A percentile compares a stretch with the other conserved stretches of the same genome.
Evolutionary conservation across 2,888 invertebrate species (phyloP).

Genomic region (Brachycybe producta): DNA sequence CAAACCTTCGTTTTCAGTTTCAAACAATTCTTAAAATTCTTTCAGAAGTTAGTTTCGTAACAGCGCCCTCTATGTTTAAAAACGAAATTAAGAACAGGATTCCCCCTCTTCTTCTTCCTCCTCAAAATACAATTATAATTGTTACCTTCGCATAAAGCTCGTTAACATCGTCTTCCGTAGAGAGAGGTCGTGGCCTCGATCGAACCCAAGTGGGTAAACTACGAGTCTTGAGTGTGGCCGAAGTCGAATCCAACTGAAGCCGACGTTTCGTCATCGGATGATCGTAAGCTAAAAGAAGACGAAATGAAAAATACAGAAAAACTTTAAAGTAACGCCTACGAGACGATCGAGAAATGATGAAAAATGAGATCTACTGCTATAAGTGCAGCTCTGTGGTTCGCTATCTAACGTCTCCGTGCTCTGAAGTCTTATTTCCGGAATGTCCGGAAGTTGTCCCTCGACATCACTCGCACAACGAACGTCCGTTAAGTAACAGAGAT

Average conservation of each 20-base stretch:
- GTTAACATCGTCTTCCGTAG: conserved; percentile 26
- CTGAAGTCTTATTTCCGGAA: conserved; percentile 18
- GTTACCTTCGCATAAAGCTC: conserved; percentile 27
- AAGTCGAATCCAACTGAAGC: conserved; percentile 6
- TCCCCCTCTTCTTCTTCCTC: too few relatives aligned
- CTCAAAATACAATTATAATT: too few relatives aligned
- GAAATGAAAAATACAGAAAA: too few relatives aligned
- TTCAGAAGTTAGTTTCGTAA: too few relatives aligned
- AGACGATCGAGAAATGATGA: not conserved
- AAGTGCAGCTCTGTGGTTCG: conserved; percentile 10
- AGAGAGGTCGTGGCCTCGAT: conserved; percentile 41
- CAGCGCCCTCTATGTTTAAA: too few relatives aligned
- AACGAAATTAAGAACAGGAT: too few relatives aligned
- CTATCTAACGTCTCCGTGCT: conserved; percentile 19
- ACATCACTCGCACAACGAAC: not conserved
- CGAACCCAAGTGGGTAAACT: conserved; percentile 59
- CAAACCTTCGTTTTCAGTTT: too few relatives aligned
- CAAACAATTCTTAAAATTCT: too few relatives aligned
- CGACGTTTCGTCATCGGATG: not conserved
- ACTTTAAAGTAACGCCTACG: not conserved
- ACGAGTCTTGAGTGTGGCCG: conserved; percentile 43
- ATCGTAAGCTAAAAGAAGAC: conserved; percentile 10
- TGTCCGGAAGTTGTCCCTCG: conserved; percentile 15
- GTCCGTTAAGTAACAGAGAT: not conserved
- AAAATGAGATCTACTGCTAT: conserved; percentile 7